These are phyloP conservation scores for Poecilus cupreus DNA, from an alignment of 2,888 invertebrate genomes.

Conservation along the genomic window DNA sequence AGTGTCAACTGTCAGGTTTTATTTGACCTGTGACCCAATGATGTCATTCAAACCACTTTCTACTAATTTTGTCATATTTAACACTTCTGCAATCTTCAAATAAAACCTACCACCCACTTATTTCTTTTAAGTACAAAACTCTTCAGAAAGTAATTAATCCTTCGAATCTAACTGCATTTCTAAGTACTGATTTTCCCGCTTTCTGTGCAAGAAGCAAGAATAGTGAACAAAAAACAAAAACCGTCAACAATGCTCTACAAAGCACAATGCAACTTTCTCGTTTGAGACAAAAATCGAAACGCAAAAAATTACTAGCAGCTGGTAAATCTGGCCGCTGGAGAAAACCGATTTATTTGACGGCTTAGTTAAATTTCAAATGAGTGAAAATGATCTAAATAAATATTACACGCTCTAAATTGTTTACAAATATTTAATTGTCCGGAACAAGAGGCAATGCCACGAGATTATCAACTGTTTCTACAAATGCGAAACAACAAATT, in stretches of 20 bases:
- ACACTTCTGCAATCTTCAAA: too few relatives aligned
- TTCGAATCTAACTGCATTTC: not conserved
- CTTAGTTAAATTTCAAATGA: not conserved
- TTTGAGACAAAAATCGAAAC: slow-evolving; percentile 27
- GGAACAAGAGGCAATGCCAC: not conserved
- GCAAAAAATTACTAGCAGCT: slow-evolving; percentile 12
- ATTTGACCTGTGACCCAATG: slow-evolving; percentile 46
- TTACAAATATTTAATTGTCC: slow-evolving; percentile 36
- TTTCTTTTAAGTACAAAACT: not conserved
- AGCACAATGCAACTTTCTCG: slow-evolving; percentile 47
- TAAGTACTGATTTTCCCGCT: not conserved
- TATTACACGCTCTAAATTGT: slow-evolving; percentile 55
- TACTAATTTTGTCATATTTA: slow-evolving; percentile 30
- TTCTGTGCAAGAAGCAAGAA: not conserved
- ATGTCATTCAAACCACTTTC: slow-evolving; percentile 46
- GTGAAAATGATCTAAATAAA: slow-evolving; percentile 48
- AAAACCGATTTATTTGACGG: slow-evolving; percentile 37
- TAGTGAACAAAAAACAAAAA: slow-evolving; percentile 10
- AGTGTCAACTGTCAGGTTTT: slow-evolving; percentile 29
- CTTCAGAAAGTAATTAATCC: not conserved
- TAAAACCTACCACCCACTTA: not conserved
- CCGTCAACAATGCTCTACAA: slow-evolving; percentile 31
- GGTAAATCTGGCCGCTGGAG: slow-evolving; percentile 28
- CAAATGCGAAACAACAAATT: not conserved
- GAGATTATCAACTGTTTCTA: not conserved